These are phyloP conservation scores for Eudyptes chrysolophus DNA, from an alignment of 2,113 vertebrate species.

Conservation along the genomic window DNA sequence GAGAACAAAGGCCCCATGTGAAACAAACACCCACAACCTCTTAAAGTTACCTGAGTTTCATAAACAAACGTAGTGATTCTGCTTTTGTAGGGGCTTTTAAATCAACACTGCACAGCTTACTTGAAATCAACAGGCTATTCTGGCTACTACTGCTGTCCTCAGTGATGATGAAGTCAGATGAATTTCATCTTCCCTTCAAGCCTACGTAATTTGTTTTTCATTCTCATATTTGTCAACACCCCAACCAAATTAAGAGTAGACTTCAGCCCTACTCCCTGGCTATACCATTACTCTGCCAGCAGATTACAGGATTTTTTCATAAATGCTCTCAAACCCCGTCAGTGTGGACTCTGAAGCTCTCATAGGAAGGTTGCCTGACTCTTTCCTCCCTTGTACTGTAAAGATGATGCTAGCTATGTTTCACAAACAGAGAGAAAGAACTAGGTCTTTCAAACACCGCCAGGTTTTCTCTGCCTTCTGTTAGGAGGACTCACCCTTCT, in stretches of 20 bases:
- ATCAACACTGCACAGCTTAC: not conserved
- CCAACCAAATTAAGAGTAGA: not conserved
- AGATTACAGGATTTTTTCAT: not conserved
- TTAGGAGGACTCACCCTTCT: not conserved
- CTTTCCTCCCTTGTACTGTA: not conserved
- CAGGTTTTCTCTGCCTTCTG: not conserved
- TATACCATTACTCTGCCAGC: not conserved
- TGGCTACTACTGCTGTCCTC: not conserved
- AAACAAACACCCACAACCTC: not conserved
- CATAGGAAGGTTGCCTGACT: not conserved
- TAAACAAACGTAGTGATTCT: not conserved
- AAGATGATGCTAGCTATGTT: rapidly evolving
- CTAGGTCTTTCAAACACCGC: not conserved
- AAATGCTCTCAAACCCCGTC: not conserved
- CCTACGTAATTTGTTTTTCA: not conserved
- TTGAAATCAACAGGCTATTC: not conserved
- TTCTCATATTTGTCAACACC: not conserved
- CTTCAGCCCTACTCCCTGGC: not conserved
- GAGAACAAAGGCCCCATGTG: not conserved
- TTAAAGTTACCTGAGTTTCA: not conserved
- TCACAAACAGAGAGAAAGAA: not conserved
- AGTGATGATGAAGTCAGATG: not conserved
- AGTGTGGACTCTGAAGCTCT: not conserved
- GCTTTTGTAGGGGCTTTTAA: not conserved
- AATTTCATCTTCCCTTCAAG: not conserved